phyloP scores from a whole-genome alignment of 64 coral and sea anemone species.

The Montipora cactus region DNA sequence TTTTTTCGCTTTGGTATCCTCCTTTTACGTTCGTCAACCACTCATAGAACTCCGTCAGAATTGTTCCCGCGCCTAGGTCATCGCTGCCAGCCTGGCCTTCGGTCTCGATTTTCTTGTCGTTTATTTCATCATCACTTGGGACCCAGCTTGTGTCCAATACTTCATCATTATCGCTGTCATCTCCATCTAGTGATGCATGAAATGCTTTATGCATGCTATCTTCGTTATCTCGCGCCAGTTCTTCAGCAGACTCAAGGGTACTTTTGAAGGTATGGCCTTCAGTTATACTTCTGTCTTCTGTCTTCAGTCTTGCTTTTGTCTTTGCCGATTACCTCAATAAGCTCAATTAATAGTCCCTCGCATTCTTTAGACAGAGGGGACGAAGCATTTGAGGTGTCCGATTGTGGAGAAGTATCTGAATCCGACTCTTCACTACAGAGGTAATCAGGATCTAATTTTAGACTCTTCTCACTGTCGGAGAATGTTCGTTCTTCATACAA shows the following conservation, averaged over 20 bases:
- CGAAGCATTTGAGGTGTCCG: slow-evolving; percentile 20
- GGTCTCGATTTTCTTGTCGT: slow-evolving; percentile 11
- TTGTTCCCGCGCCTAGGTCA: slow-evolving; percentile 13
- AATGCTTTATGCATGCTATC: slow-evolving; percentile 28
- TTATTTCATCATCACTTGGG: slow-evolving; percentile 50
- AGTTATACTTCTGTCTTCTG: slow-evolving; percentile 16
- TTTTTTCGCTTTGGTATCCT: slow-evolving; percentile 61
- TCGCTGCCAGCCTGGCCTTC: neutral
- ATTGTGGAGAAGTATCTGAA: slow-evolving; percentile 39
- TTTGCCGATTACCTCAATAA: slow-evolving; percentile 49
- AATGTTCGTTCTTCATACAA: slow-evolving; percentile 30
- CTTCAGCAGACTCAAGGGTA: slow-evolving; percentile 44
- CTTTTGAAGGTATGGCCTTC: slow-evolving; percentile 46
- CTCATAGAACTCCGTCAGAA: slow-evolving; percentile 53
- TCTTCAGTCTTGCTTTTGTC: slow-evolving; percentile 47
- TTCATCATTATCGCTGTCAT: slow-evolving; percentile 24
- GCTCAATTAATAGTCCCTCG: slow-evolving; percentile 37
- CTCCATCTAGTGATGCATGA: slow-evolving; percentile 48
- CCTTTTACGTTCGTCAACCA: slow-evolving; percentile 59
- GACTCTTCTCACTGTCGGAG: slow-evolving; percentile 25
- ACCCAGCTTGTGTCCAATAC: slow-evolving; percentile 61
- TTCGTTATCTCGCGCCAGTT: slow-evolving; percentile 40
- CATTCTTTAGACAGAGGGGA: slow-evolving; percentile 42
- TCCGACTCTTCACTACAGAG: slow-evolving; percentile 7
- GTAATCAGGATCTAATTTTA: slow-evolving; percentile 56